A percentile compares a stretch with the other conserved stretches of the same genome.
Evolutionary conservation across 2,113 vertebrate genomes (phyloP).

Genomic region (Gadus chalcogrammus): DNA sequence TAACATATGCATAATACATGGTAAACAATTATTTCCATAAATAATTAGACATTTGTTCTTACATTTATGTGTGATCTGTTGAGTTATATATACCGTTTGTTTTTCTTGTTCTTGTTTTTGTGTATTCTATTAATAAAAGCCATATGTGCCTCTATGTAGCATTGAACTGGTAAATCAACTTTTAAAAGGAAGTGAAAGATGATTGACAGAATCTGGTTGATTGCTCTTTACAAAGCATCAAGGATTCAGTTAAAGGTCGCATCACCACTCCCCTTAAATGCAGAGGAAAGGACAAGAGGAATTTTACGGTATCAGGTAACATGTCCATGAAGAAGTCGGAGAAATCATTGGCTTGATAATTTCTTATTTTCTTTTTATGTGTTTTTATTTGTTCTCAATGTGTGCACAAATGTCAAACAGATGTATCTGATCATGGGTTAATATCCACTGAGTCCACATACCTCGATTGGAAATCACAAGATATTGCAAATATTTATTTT

Average conservation of each 20-base stretch:
- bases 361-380: constrained; percentile 4
- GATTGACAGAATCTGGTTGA: constrained; percentile 33
- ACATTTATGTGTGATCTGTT: no score
- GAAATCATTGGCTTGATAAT: constrained; percentile 64
- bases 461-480: background rate
- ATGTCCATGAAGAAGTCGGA: constrained; percentile 72
- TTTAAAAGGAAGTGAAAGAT: constrained; percentile 34
- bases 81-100: no score
- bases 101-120: background rate
- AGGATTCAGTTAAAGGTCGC: constrained; percentile 60
- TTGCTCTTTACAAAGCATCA: constrained; percentile 46
- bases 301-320: constrained; percentile 72
- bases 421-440: background rate
- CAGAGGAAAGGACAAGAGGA: constrained; percentile 69
- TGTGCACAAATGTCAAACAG: constrained; percentile 24
- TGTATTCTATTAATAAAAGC: background rate
- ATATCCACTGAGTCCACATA: no score
- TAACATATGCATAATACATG: no score
- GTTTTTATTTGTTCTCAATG: constrained; percentile 8
- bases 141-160: no score
- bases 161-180: background rate
- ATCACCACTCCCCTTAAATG: constrained; percentile 54
- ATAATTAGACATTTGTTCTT: no score
- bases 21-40: no score
- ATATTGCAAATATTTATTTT: background rate